Evolutionary conservation across 2,888 invertebrate genomes (phyloP).

Genomic region (Lepidocyrtinus sp.): DNA sequence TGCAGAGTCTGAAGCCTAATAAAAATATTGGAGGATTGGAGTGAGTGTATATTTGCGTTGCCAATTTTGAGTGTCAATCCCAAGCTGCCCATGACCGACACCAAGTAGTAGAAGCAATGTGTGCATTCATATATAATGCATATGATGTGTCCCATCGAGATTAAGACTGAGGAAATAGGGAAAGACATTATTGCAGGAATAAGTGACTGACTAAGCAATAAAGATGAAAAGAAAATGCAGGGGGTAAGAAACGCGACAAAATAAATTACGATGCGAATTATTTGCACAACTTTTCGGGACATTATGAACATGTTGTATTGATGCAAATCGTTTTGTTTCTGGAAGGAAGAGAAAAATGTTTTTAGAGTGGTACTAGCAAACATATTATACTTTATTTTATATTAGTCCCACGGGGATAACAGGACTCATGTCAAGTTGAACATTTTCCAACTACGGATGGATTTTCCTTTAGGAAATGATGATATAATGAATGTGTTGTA

Average conservation of each 20-base stretch:
- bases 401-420: background rate
- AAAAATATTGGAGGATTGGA: too few species aligned
- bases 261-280: background rate
- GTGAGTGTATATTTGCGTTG: background rate
- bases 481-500: slow-evolving; percentile 1
- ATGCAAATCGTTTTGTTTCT: slow-evolving; percentile 14
- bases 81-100: background rate
- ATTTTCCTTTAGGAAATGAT: background rate
- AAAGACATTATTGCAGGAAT: background rate
- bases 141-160: slow-evolving; percentile 3
- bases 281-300: too few species aligned
- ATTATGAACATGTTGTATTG: background rate
- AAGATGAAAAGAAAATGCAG: background rate
- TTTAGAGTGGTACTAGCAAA: too few species aligned
- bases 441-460: background rate
- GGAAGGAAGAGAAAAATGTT: too few species aligned
- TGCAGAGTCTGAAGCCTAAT: too few species aligned
- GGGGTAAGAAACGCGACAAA: background rate
- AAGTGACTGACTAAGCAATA: too few species aligned
- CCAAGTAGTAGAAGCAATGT: too few species aligned
- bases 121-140: slow-evolving; percentile 8
- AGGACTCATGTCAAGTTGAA: slow-evolving; percentile 1
- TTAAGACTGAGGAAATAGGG: background rate
- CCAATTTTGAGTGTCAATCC: background rate
- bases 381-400: slow-evolving; percentile 14